Percentiles rank a stretch among this genome's conserved stretches.
These are phyloP conservation scores for Trissolcus basalis DNA, from an alignment of 1,140 invertebrate genomes.

Conservation along the genomic window DNA sequence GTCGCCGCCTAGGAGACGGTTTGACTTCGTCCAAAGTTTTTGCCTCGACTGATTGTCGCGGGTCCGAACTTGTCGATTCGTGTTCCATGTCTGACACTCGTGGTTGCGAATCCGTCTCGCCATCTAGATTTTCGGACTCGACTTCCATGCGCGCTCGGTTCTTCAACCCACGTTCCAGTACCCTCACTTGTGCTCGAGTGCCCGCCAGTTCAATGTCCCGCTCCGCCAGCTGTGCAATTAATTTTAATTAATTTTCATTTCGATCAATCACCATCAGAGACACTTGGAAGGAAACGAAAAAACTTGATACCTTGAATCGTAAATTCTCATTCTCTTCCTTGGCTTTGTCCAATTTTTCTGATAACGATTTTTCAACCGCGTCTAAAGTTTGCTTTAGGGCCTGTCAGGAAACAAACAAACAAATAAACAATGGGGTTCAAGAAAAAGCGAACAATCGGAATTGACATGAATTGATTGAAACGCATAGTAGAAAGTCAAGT, in stretches of 20 bases:
- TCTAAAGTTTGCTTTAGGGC: constrained; percentile 82
- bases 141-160: constrained; percentile 67
- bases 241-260: constrained; percentile 1
- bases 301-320: constrained; percentile 81
- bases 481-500: not conserved
- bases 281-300: no score
- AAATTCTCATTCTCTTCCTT: constrained; percentile 88
- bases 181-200: constrained; percentile 83
- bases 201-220: constrained; percentile 88
- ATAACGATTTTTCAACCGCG: constrained; percentile 79
- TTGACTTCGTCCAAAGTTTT: constrained; percentile 65
- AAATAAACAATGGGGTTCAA: no score
- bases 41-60: constrained; percentile 26
- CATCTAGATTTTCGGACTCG: constrained; percentile 63
- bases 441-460: no score
- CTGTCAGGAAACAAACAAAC: constrained; percentile 73
- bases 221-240: constrained; percentile 81
- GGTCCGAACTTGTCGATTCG: constrained; percentile 75
- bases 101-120: constrained; percentile 67
- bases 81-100: constrained; percentile 76
- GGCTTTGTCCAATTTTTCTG: constrained; percentile 83
- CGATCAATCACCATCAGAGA: no score
- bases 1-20: constrained; percentile 77
- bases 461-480: no score
- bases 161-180: constrained; percentile 78